phyloP scores from a whole-genome alignment of 1,140 invertebrate genomes.

The Drosophila pseudoobscura region DNA sequence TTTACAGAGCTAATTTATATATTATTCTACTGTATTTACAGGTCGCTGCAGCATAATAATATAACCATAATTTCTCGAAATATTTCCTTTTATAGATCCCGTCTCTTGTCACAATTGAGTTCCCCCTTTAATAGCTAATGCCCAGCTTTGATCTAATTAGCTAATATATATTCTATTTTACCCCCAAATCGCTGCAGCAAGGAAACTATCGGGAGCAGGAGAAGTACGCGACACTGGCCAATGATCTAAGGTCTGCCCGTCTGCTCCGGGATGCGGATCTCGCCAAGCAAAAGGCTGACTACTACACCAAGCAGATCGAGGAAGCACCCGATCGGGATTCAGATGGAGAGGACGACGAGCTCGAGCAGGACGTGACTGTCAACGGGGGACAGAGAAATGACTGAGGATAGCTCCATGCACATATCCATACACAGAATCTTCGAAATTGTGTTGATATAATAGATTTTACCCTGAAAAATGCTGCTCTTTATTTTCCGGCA shows the following conservation, averaged over 20 bases:
- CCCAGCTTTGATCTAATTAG: not conserved
- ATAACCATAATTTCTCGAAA: not conserved
- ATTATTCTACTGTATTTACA: not conserved
- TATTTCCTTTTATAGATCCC: not conserved
- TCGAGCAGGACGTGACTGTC: conserved; percentile 15
- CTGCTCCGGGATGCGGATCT: not conserved
- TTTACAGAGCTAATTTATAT: not conserved
- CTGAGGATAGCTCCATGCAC: too few relatives aligned
- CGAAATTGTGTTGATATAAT: too few relatives aligned
- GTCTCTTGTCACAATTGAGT: conserved; percentile 9
- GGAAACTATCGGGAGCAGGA: conserved; percentile 27
- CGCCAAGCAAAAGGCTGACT: conserved; percentile 10
- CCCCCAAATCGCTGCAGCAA: conserved; percentile 3
- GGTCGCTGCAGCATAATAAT: not conserved
- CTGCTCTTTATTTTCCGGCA: too few relatives aligned
- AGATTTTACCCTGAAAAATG: too few relatives aligned
- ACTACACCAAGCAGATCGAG: conserved; percentile 6
- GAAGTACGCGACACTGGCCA: conserved; percentile 17
- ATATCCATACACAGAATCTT: not conserved
- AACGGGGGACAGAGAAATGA: not conserved
- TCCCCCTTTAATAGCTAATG: not conserved
- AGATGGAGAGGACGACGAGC: conserved; percentile 26
- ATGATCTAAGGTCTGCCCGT: conserved; percentile 3
- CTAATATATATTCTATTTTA: not conserved
- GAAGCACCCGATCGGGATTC: conserved; percentile 1